These are phyloP conservation scores for Penaeus vannamei DNA, from an alignment of 1,140 invertebrate species.

Conservation along the genomic window DNA sequence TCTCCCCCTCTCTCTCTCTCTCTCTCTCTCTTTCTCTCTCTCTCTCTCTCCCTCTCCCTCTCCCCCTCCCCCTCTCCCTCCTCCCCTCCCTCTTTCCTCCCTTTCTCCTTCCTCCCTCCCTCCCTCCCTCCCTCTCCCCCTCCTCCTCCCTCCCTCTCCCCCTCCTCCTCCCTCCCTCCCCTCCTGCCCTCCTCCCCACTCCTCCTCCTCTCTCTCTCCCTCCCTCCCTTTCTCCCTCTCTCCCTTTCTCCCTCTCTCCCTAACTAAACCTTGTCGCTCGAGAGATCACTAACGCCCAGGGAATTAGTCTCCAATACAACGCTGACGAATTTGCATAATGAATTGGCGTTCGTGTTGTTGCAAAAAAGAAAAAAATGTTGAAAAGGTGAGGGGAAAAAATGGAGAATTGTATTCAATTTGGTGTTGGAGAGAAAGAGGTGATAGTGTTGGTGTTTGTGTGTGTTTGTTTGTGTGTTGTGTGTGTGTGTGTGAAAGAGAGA, in stretches of 20 bases:
- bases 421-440: neutral
- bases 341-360: conserved; percentile 66
- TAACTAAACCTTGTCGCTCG: conserved; percentile 23
- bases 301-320: too few relatives aligned
- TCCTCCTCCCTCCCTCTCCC: too few relatives aligned
- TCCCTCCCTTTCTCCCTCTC: neutral
- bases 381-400: too few relatives aligned
- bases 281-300: too few relatives aligned
- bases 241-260: neutral
- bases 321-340: too few relatives aligned
- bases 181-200: too few relatives aligned
- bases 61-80: neutral
- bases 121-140: neutral
- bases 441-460: too few relatives aligned
- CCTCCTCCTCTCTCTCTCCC: conserved; percentile 6
- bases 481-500: too few relatives aligned
- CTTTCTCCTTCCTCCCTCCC: neutral
- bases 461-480: too few relatives aligned
- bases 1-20: neutral
- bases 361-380: conserved; percentile 59
- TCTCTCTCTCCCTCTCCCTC: neutral
- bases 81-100: neutral
- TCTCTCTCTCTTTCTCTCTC: neutral
- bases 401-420: too few relatives aligned
- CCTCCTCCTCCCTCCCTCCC: neutral